Percentiles rank a stretch among this genome's conserved stretches.
These are phyloP conservation scores for Osmerus mordax DNA, from an alignment of 2,113 vertebrate genomes.

Conservation along the genomic window DNA sequence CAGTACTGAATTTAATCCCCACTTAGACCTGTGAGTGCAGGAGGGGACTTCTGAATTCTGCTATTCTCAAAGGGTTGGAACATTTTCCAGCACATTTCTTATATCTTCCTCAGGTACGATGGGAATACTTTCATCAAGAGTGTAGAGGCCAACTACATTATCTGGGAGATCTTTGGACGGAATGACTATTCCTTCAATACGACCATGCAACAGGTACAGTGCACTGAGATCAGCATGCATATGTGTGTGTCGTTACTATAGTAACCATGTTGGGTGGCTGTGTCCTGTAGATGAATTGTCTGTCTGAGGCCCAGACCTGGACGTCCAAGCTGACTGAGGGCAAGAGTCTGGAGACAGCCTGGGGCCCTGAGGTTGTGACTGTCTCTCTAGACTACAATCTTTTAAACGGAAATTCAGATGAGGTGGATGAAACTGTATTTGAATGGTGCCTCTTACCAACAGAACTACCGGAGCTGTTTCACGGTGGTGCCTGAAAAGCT, in stretches of 20 bases:
- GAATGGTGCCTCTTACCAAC: slow-evolving; percentile 4
- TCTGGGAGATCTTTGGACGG: slow-evolving; percentile 61
- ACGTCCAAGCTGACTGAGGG: slow-evolving; percentile 14
- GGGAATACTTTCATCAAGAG: neutral
- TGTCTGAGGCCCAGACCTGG: slow-evolving; percentile 31
- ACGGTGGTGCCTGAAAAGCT: slow-evolving; percentile 37
- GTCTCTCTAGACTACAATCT: neutral
- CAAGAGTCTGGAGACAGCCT: slow-evolving; percentile 4
- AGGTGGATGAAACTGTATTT: neutral
- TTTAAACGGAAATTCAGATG: neutral
- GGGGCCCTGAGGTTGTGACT: slow-evolving; percentile 18
- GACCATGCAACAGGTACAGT: slow-evolving; percentile 46
- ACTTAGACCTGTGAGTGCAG: slow-evolving; percentile 44
- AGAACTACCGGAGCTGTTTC: slow-evolving; percentile 67
- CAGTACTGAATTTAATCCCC: slow-evolving; percentile 37
- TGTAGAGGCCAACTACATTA: slow-evolving; percentile 47
- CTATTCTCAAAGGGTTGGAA: too few species aligned
- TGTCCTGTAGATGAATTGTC: slow-evolving; percentile 18
- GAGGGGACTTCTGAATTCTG: too few species aligned
- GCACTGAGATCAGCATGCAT: neutral
- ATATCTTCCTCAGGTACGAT: slow-evolving; percentile 37
- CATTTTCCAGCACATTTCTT: neutral
- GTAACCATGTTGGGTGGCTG: neutral
- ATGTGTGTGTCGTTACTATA: neutral
- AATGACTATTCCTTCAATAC: slow-evolving; percentile 44